Conservation (phyloP, 2,888 invertebrate genomes). For the Pollenia amentaria region DNA sequence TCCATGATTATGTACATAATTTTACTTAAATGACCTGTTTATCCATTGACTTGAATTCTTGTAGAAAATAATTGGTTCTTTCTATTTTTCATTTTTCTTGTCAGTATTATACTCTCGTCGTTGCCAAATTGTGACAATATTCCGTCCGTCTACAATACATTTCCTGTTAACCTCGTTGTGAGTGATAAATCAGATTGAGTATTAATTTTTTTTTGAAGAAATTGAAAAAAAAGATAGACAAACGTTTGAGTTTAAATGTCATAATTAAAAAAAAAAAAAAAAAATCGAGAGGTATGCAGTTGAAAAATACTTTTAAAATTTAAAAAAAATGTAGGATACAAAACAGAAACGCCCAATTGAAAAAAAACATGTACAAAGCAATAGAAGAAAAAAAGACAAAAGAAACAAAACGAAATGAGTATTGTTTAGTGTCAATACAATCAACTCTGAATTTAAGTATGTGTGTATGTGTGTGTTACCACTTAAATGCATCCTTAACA, state of each 20-base stretch:
- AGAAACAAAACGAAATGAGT: neutral
- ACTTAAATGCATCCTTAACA: conserved; percentile 4
- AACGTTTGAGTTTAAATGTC: conserved; percentile 12
- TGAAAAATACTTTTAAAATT: neutral
- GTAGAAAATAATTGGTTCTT: conserved; percentile 34
- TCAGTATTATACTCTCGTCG: conserved; percentile 7
- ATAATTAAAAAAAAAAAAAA: conserved; percentile 26
- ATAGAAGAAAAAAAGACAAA: neutral
- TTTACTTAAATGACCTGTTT: conserved; percentile 37
- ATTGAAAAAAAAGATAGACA: neutral
- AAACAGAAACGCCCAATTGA: neutral
- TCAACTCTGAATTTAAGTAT: conserved; percentile 7
- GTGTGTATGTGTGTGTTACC: neutral
- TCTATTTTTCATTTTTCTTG: neutral
- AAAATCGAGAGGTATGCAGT: neutral
- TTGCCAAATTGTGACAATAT: conserved; percentile 44
- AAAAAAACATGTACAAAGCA: neutral
- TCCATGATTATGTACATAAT: neutral
- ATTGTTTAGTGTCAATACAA: conserved; percentile 33
- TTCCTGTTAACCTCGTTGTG: conserved; percentile 62
- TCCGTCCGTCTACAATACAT: conserved; percentile 49
- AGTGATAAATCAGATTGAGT: conserved; percentile 40
- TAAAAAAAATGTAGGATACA: neutral
- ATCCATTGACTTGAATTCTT: conserved; percentile 51
- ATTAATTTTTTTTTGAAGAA: neutral